Percentiles rank a stretch among this genome's conserved stretches.
phyloP scores from a whole-genome alignment of 2,113 vertebrate genomes.

The Callaeas wilsoni region DNA sequence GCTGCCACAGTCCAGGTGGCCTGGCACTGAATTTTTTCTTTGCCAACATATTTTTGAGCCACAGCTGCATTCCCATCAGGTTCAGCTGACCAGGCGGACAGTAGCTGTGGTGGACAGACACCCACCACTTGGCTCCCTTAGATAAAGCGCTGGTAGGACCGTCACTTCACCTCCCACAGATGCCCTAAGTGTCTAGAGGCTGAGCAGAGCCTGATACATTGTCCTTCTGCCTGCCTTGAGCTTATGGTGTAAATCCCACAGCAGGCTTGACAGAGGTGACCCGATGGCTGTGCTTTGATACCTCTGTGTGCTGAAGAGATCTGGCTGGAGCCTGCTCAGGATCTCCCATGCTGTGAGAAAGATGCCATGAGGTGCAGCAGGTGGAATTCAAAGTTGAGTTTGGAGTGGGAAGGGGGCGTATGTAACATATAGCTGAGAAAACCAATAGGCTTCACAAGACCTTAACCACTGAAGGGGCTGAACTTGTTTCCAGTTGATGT shows the following conservation, averaged over 20 bases:
- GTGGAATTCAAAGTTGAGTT: neutral
- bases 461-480: neutral
- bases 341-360: neutral
- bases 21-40: neutral
- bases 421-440: neutral
- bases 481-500: neutral
- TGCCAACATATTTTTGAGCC: neutral
- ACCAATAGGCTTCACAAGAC: neutral
- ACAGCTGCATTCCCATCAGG: neutral
- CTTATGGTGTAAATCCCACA: neutral
- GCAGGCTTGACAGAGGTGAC: neutral
- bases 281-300: neutral
- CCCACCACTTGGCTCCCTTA: fast-evolving
- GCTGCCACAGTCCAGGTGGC: neutral
- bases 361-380: neutral
- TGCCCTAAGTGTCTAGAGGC: neutral
- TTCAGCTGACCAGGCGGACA: neutral
- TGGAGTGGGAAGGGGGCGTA: neutral
- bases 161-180: neutral
- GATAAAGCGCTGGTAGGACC: neutral
- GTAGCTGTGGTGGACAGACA: neutral
- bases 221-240: neutral
- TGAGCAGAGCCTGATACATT: neutral
- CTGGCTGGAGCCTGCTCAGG: neutral
- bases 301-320: neutral